Conservation (phyloP, 2,797 vertebrate genomes). For the Mus spretus region DNA sequence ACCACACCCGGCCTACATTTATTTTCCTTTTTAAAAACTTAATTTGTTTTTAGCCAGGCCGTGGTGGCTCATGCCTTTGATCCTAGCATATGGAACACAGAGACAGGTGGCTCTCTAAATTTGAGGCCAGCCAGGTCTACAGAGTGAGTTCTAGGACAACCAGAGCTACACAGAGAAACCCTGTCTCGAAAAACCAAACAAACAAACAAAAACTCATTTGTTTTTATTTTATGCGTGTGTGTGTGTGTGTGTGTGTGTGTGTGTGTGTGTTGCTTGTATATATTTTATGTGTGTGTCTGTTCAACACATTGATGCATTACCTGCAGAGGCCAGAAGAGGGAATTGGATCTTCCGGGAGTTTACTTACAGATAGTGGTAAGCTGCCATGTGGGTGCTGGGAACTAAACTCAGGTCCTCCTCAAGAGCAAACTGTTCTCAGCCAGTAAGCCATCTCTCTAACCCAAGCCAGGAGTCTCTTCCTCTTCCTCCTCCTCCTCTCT, state of each 20-base stretch:
- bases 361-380: background rate
- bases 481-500: background rate
- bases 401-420: background rate
- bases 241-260: too few species aligned
- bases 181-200: background rate
- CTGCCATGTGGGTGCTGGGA: background rate
- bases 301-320: background rate
- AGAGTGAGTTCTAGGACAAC: background rate
- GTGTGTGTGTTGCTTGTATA: background rate
- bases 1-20: too few species aligned
- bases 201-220: background rate
- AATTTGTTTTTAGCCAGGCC: background rate
- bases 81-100: background rate
- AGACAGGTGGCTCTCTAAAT: background rate
- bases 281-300: background rate
- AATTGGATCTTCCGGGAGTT: background rate
- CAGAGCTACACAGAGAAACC: background rate
- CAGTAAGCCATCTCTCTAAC: background rate
- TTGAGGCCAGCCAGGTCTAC: background rate
- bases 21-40: background rate
- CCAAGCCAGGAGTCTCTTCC: background rate
- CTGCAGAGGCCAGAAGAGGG: background rate
- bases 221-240: background rate
- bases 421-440: background rate
- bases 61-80: background rate